Percentiles rank a stretch among this genome's conserved stretches.
Conservation (phyloP, 64 coral and sea anemone genomes). For the Hydrozoanthus tunicans region DNA sequence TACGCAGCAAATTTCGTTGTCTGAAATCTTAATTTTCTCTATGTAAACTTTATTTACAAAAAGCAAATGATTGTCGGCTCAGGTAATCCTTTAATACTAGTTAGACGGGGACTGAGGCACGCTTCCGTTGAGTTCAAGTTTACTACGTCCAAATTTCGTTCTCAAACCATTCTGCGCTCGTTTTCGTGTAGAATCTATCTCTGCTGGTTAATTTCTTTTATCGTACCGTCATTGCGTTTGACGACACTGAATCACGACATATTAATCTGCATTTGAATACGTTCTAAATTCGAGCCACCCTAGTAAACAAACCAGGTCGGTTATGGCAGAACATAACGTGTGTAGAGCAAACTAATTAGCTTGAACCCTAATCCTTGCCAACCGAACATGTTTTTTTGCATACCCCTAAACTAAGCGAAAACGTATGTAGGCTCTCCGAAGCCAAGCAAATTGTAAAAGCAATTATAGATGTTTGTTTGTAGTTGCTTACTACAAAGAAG, state of each 20-base stretch:
- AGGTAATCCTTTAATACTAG: slow-evolving; percentile 27
- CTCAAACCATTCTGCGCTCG: background rate
- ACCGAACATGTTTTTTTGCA: background rate
- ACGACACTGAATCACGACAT: background rate
- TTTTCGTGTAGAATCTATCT: slow-evolving; percentile 10
- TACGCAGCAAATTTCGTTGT: slow-evolving; percentile 44
- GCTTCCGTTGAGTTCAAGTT: background rate
- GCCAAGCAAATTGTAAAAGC: slow-evolving; percentile 36
- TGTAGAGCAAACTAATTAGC: background rate
- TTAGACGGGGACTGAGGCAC: background rate
- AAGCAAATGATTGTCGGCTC: slow-evolving; percentile 31
- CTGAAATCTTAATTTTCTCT: slow-evolving; percentile 62
- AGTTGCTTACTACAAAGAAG: background rate
- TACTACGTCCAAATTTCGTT: background rate
- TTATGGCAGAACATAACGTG: background rate
- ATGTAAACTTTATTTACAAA: slow-evolving; percentile 48
- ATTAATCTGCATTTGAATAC: slow-evolving; percentile 58
- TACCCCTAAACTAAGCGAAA: background rate
- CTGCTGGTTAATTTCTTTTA: slow-evolving; percentile 29
- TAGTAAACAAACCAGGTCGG: slow-evolving; percentile 27
- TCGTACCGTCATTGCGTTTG: slow-evolving; percentile 33
- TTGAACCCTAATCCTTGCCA: background rate
- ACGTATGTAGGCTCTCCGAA: background rate
- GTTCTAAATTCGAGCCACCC: slow-evolving; percentile 16
- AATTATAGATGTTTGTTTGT: slow-evolving; percentile 4